Conservation (phyloP, 2,888 invertebrate species). For the Fragum sueziense region DNA sequence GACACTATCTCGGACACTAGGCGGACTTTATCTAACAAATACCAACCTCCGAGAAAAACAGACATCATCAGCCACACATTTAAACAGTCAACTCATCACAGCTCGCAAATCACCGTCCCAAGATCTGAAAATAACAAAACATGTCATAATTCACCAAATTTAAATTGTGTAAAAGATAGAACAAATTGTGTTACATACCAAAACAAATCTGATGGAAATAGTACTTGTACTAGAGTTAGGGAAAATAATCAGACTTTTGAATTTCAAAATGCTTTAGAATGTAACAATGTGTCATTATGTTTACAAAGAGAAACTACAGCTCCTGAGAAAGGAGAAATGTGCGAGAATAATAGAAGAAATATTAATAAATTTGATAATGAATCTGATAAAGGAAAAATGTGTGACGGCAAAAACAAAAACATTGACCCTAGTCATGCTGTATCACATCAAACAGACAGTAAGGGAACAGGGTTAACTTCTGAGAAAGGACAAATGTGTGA, state of each 20-base stretch:
- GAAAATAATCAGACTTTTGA: background rate
- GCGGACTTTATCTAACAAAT: constrained; percentile 15
- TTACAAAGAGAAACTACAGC: too few relatives aligned
- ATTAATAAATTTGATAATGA: background rate
- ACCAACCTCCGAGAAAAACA: background rate
- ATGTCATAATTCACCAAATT: background rate
- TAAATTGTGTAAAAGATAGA: too few relatives aligned
- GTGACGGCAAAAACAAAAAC: too few relatives aligned
- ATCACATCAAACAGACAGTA: too few relatives aligned
- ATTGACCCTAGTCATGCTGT: too few relatives aligned
- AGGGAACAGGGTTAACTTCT: too few relatives aligned
- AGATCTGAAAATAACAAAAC: background rate
- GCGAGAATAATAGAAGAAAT: too few relatives aligned
- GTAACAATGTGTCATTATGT: background rate
- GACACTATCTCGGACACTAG: constrained; percentile 31
- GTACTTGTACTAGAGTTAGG: too few relatives aligned
- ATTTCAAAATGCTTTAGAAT: background rate
- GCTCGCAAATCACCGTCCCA: background rate
- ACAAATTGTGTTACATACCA: too few relatives aligned
- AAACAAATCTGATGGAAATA: too few relatives aligned
- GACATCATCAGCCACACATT: background rate
- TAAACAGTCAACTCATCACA: background rate
- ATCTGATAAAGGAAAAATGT: background rate
- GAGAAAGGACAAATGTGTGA: too few relatives aligned
- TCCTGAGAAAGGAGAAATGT: too few relatives aligned